These are phyloP conservation scores for Conops quadrifasciatus DNA, from an alignment of 2,888 invertebrate genomes.

Conservation along the genomic window DNA sequence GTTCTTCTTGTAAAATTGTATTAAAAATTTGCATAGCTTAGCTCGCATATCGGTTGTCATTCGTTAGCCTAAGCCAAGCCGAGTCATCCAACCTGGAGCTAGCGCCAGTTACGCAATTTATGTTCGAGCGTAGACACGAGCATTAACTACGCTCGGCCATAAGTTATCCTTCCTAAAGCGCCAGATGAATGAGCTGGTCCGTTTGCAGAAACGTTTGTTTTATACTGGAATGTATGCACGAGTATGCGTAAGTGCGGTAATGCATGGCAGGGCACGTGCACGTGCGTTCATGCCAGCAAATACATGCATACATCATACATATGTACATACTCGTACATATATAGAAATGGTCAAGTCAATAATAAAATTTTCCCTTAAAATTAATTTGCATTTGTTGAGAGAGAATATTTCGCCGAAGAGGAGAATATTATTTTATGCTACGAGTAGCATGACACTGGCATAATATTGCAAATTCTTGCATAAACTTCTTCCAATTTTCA, in stretches of 20 bases:
- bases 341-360: not conserved
- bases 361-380: not conserved
- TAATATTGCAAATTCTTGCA: too few relatives aligned
- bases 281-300: not conserved
- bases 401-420: not conserved
- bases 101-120: slow-evolving; percentile 25
- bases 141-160: slow-evolving; percentile 30
- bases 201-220: slow-evolving; percentile 10
- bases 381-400: too few relatives aligned
- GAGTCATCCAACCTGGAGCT: not conserved
- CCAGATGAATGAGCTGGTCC: slow-evolving; percentile 33
- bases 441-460: too few relatives aligned
- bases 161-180: slow-evolving; percentile 26
- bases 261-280: not conserved
- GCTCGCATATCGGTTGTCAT: not conserved
- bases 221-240: not conserved
- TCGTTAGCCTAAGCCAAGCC: slow-evolving; percentile 5
- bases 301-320: not conserved
- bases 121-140: slow-evolving; percentile 28
- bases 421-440: too few relatives aligned
- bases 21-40: not conserved
- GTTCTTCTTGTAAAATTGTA: too few relatives aligned
- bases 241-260: slow-evolving; percentile 9
- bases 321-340: not conserved
- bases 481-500: too few relatives aligned